phyloP scores from a whole-genome alignment of 2,797 vertebrate genomes.

The Eurystomus glaucurus region DNA sequence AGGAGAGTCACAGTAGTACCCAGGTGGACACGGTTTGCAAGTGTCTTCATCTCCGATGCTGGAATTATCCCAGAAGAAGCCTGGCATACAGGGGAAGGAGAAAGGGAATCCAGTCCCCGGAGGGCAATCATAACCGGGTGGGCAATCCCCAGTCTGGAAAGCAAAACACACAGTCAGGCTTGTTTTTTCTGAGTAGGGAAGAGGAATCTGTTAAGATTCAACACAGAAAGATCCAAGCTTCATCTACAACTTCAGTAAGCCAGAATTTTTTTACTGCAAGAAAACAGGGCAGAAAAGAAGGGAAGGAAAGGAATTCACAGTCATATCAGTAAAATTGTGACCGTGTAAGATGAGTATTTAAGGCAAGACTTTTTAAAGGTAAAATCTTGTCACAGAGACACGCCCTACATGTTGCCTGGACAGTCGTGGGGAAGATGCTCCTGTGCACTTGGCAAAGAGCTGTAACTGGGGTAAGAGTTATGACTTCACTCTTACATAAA shows the following conservation, averaged over 20 bases:
- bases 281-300: not conserved
- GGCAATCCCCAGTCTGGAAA: slow-evolving; percentile 89
- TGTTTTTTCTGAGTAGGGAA: not conserved
- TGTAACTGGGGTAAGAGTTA: not conserved
- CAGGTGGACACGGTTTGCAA: slow-evolving; percentile 86
- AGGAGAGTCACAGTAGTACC: slow-evolving; percentile 84
- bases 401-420: not conserved
- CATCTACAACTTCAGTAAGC: not conserved
- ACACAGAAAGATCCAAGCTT: not conserved
- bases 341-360: accelerated
- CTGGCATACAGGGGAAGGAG: slow-evolving; percentile 87
- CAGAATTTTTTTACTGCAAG: not conserved
- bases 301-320: not conserved
- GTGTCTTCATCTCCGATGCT: slow-evolving; percentile 74
- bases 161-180: not conserved
- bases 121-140: slow-evolving; percentile 89
- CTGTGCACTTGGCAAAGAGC: not conserved
- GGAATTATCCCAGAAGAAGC: slow-evolving; percentile 87
- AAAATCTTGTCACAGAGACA: not conserved
- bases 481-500: not conserved
- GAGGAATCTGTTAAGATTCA: not conserved
- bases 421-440: not conserved
- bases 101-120: slow-evolving; percentile 88
- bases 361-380: not conserved
- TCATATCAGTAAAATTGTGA: not conserved